Base-by-base conservation (phyloP, 2,113 vertebrate genomes). In the Eurypyga helias region DNA sequence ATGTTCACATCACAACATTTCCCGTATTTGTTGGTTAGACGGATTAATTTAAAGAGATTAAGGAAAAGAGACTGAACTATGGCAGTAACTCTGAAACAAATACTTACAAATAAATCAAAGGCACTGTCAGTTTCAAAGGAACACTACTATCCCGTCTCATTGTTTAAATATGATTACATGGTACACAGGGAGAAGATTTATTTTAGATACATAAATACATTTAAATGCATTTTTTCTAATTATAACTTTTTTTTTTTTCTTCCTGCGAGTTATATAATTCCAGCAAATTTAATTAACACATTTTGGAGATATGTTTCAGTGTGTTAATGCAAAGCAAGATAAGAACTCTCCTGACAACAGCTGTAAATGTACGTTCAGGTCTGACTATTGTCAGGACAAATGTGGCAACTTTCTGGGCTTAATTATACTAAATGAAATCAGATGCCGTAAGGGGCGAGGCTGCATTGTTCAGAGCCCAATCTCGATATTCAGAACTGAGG, bases 281-380 rank as follows among this genome's bases (percentile, higher is more conserved):
- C 70, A 94, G 96, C 72, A 97, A 98, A 98, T 98, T 97, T 97
- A 98, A 98, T 98, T 98, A 98, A 97, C 97, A 92, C 91, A 87
- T 98, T 97, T 83, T 67, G 80, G 96, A 97, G 97, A 96, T 88
- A 95, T 6, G 94, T 97, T 97, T 95, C 95, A 52, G 94, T 92
- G 90, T 94, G 83, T 57, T 97, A 96, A 96, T 86, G 83, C 48
- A 93, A 80, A 57, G 62, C 79, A 91, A 71, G 78, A 24, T 31
- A 19, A 65, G 84, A 83, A 24, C 24, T 69, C 79, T 71, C 64
- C 60, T 45, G 55, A 92, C 85, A 92, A 83, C 51, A 93, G 55
- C 88, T 92, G 86, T 45, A 95, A 89, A 93, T 61, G 76, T 51
- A 93, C 3, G 0, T 81, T 96, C 45, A 57, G 89, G 76, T 38